Evolutionary conservation across 2,797 vertebrate genomes (phyloP).

Genomic region (Schizothorax lantsangensis): DNA sequence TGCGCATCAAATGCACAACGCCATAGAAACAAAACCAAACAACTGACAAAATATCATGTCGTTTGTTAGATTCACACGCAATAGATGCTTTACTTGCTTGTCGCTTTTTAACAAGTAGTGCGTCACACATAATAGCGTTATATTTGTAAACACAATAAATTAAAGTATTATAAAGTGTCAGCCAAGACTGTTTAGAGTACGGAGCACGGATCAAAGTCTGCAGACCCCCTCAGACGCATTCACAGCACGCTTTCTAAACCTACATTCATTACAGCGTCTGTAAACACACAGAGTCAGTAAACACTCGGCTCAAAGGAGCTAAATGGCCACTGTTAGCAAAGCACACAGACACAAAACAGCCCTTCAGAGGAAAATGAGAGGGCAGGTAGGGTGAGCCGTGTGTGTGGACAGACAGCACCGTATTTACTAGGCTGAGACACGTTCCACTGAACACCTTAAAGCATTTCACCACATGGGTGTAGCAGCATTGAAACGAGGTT

Average conservation of each 20-base stretch:
- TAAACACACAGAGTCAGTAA: conserved; percentile 51
- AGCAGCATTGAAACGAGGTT: background rate
- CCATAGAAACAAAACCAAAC: background rate
- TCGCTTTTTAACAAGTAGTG: background rate
- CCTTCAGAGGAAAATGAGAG: conserved; percentile 12
- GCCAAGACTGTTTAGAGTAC: background rate
- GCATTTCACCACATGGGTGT: conserved; percentile 21
- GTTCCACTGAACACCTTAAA: conserved; percentile 25
- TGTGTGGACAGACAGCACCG: background rate
- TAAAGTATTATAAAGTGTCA: conserved; percentile 15
- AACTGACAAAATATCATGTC: background rate
- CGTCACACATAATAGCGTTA: background rate
- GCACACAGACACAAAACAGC: conserved; percentile 40
- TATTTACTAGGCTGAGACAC: background rate
- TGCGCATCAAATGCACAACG: background rate
- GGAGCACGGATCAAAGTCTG: background rate
- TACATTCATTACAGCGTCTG: conserved; percentile 42
- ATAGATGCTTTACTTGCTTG: background rate
- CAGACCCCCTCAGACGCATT: conserved; percentile 3
- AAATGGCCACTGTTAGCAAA: conserved; percentile 47
- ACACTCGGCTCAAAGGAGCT: conserved; percentile 43
- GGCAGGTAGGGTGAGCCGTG: conserved; percentile 1
- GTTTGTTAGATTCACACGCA: background rate
- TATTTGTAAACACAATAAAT: background rate
- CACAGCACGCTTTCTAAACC: conserved; percentile 29